Base-by-base conservation (phyloP, 2,888 invertebrate genomes). In the Catocala nupta region DNA sequence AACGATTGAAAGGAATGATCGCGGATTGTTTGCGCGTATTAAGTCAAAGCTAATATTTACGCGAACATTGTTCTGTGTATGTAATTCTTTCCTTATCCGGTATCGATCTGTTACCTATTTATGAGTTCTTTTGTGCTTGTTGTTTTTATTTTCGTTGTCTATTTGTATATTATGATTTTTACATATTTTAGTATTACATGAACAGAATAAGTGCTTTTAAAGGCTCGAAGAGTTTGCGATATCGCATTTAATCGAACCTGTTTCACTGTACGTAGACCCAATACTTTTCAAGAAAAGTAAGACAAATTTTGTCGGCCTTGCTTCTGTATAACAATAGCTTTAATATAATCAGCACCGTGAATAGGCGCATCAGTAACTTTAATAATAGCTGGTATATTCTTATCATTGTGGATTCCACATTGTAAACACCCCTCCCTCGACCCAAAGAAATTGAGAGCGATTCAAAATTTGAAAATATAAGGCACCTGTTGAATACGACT, bases 1-100 rank as follows among this genome's bases (percentile, higher is more conserved):
- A 44, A 11, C 43, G 45, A 6, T 48, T 12, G 47, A 33, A 39
- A 16, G 7, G 25, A 13, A 6, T 42, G 48, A 63, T 54, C n/a
- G 59, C n/a, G 1, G 13, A 25, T 34, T 45, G 50, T 51, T 56
- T 59, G 47, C 13, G 59, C 66, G 54, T 51, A 55, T 53, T 63
- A 55, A 70, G 57, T 57, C 48, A 62, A 49, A 69, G 55, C 45
- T 39, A 63, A 59, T 66, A 52, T 52, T 59, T 50, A 12, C 13
- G 36, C 59, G 54, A 8, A 25, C 42, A 56, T 62, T 62, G 56
- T 45, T 51, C n/a, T 47, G 11, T 16, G 39, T 51, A 42, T 47
- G 11, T 13, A 45, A 68, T 57, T 47, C 13, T 45, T 51, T 42
- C 16, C n/a, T 47, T 44, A 56, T 44, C n/a, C 7, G 16, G 3